Evolutionary conservation across 1,140 invertebrate species (phyloP), one percentile per base, ranked within the genome.

Genomic region (Penaeus vannamei): DNA sequence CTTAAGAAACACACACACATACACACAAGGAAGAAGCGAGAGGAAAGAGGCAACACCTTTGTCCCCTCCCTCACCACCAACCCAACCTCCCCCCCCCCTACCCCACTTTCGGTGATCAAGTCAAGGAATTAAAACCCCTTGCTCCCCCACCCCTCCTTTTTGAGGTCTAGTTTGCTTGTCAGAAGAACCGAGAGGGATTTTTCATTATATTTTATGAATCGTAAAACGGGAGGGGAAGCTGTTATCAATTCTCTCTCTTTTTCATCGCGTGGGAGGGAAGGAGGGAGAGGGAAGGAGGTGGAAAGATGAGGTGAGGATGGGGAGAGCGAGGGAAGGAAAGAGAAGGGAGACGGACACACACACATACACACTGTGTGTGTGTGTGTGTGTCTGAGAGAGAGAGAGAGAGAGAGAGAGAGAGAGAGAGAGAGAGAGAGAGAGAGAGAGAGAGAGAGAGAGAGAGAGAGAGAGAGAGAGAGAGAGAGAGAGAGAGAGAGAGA

Each of bases 141-240:
- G 10, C 53, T 17, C 8, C 53, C 53, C 53, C 53, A 0, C 53
- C 53, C 53, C 53, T 12, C 17, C 14, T 17, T 12, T 17, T 17
- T 17, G 53, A 53, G 53, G 53, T 53, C 17, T 53, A 53, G 53
- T 53, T 53, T 53, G 53, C 53, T 53, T 53, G 53, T 53, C 53
- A 53, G 17, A 53, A 17, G 53, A 53, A 12, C 12, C 53, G 53
- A 14, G 53, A 10, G 81, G 32, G 77, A 64, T 79, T 81, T 81
- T 81, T 81, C 85, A 87, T 87, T 87, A 87, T 82, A 77, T 82
- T 87, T 87, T 87, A 87, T 82, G 85, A 64, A 60, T 81, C 85
- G 62, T 87, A 66, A 81, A 87, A 87, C 61, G 36, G 53, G 79
- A 81, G 42, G 42, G 66, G 32, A 62, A 32, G 19, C 36, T 61